Conservation (phyloP, 2,797 vertebrate genomes). For the Siniperca scherzeri region DNA sequence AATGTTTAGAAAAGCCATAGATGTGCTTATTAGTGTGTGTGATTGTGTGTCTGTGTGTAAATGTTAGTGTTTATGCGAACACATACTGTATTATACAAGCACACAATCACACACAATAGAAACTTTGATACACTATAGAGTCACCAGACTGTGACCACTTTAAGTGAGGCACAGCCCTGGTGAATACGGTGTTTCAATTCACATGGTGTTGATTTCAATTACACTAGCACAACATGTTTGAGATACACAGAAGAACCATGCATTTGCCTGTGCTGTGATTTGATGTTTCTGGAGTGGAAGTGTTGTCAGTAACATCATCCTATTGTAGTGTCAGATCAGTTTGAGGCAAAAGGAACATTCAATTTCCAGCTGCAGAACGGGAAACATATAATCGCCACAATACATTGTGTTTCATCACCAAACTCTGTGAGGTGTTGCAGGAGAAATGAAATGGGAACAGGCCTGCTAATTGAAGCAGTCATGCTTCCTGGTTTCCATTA, state of each 20-base stretch:
- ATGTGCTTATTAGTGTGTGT: not conserved
- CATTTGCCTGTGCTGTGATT: constrained; percentile 62
- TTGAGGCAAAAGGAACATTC: constrained; percentile 57
- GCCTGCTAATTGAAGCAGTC: constrained; percentile 80
- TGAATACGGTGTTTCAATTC: constrained; percentile 52
- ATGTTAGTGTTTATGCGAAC: not conserved
- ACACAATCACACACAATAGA: constrained; percentile 25
- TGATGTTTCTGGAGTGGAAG: constrained; percentile 56
- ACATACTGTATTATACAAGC: constrained; percentile 19
- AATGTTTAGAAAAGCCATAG: constrained; percentile 8
- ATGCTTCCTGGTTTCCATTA: constrained; percentile 80
- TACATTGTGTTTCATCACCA: constrained; percentile 67
- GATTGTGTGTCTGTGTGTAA: not conserved
- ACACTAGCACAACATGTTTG: constrained; percentile 57
- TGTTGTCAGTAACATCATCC: constrained; percentile 54
- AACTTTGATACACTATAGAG: constrained; percentile 39
- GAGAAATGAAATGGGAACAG: constrained; percentile 73
- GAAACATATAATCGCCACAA: constrained; percentile 54
- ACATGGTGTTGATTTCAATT: constrained; percentile 69
- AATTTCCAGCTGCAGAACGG: constrained; percentile 59
- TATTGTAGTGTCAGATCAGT: constrained; percentile 62
- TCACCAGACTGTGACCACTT: constrained; percentile 65
- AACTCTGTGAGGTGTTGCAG: constrained; percentile 77
- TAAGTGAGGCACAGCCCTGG: constrained; percentile 18
- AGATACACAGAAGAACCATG: constrained; percentile 47